phyloP scores from a whole-genome alignment of 2,888 invertebrate genomes.

The Lapara coniferarum region DNA sequence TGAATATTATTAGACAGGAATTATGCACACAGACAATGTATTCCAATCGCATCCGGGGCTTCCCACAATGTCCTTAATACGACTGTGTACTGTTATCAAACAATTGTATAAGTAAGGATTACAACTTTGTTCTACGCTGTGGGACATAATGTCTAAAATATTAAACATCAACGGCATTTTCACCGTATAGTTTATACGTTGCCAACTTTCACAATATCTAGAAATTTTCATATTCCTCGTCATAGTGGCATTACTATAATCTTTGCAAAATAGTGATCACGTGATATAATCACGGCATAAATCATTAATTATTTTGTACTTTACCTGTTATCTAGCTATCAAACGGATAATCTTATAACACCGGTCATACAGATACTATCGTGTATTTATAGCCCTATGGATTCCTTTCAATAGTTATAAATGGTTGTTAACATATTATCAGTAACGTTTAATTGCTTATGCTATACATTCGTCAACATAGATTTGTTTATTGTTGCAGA shows the following conservation, averaged over 20 bases:
- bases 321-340: conserved; percentile 31
- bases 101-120: neutral
- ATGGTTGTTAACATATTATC: conserved; percentile 16
- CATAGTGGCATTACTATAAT: conserved; percentile 7
- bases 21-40: neutral
- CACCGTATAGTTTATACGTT: conserved; percentile 4
- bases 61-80: conserved; percentile 11
- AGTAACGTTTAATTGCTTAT: conserved; percentile 17
- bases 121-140: neutral
- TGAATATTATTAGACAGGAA: neutral
- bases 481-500: conserved; percentile 67
- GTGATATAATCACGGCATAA: conserved; percentile 10
- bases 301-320: conserved; percentile 29
- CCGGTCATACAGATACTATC: conserved; percentile 27
- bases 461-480: neutral
- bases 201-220: neutral
- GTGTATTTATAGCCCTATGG: conserved; percentile 13
- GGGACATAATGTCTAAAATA: neutral
- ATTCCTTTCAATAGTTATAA: conserved; percentile 19
- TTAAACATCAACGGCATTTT: neutral
- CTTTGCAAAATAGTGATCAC: conserved; percentile 14
- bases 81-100: neutral
- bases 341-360: conserved; percentile 24
- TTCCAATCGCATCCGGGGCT: conserved; percentile 18
- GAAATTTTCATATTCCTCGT: neutral